A percentile compares a stretch with the other conserved stretches of the same genome.
These are phyloP conservation scores for Eurystomus gularis DNA, from an alignment of 2,113 vertebrate species.

Conservation along the genomic window DNA sequence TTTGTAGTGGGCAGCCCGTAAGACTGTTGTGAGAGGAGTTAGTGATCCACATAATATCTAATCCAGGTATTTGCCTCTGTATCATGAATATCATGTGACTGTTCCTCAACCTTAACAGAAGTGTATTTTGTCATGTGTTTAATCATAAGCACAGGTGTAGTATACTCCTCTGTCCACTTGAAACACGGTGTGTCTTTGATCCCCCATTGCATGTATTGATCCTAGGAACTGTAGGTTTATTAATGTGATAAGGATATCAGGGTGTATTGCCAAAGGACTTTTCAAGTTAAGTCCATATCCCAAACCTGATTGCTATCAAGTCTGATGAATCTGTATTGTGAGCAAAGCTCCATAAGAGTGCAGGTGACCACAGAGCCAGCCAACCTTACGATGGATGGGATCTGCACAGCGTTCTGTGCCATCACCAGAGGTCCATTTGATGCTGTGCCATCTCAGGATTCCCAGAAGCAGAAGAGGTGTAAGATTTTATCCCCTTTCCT, in stretches of 20 bases:
- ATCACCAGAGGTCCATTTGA: not conserved
- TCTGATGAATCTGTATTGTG: not conserved
- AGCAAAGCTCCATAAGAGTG: not conserved
- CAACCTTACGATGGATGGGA: not conserved
- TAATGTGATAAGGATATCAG: not conserved
- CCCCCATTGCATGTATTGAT: not conserved
- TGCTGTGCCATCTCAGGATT: not conserved
- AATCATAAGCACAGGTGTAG: not conserved
- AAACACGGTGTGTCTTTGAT: not conserved
- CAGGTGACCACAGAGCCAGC: not conserved
- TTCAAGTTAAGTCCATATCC: not conserved
- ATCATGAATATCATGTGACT: not conserved
- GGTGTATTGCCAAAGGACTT: not conserved
- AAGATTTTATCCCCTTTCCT: not conserved
- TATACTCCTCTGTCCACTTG: not conserved
- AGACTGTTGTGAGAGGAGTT: not conserved
- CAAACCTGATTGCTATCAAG: not conserved
- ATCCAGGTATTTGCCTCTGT: not conserved
- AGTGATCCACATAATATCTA: not conserved
- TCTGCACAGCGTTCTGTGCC: not conserved
- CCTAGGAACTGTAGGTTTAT: not conserved
- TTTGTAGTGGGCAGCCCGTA: not conserved
- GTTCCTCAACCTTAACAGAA: not conserved
- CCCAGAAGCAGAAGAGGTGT: not conserved
- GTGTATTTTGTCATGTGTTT: not conserved